phyloP scores from a whole-genome alignment of 2,113 vertebrate genomes.

The Leptobrachium ailaonicum region DNA sequence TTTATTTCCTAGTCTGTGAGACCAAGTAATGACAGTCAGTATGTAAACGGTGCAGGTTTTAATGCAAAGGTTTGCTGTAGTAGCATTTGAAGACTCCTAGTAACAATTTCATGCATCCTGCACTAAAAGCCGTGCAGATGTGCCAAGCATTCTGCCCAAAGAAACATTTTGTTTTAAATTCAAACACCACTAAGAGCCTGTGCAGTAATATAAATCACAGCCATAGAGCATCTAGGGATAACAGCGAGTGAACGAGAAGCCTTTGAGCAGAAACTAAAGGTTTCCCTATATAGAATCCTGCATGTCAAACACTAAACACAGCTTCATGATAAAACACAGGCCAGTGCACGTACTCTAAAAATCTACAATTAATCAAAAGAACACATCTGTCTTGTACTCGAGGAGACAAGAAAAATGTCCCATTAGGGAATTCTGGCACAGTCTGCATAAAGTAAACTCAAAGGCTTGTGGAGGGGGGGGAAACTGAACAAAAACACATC shows the following conservation, averaged over 20 bases:
- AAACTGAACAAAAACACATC: background rate
- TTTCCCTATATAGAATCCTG: slow-evolving; percentile 27
- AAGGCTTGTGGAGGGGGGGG: too few relatives aligned
- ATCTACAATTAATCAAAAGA: background rate
- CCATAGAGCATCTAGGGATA: background rate
- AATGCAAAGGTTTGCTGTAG: too few relatives aligned
- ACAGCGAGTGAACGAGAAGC: background rate
- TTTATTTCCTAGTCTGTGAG: too few relatives aligned
- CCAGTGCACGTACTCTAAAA: background rate
- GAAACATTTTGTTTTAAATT: too few relatives aligned
- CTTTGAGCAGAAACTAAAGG: slow-evolving; percentile 4
- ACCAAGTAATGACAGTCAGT: too few relatives aligned
- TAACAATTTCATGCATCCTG: too few relatives aligned
- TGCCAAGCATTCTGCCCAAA: too few relatives aligned
- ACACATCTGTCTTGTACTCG: slow-evolving; percentile 7
- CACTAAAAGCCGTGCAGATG: too few relatives aligned
- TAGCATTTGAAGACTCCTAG: too few relatives aligned
- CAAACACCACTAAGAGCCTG: too few relatives aligned
- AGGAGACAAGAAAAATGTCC: slow-evolving; percentile 1
- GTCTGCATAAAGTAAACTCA: background rate
- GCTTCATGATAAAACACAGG: slow-evolving; percentile 35
- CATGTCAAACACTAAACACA: slow-evolving; percentile 27
- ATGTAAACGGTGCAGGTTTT: too few relatives aligned
- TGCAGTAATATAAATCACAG: too few relatives aligned
- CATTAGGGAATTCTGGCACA: slow-evolving; percentile 33